Conservation (phyloP, 1,140 invertebrate species). For the Lysiphlebus fabarum region DNA sequence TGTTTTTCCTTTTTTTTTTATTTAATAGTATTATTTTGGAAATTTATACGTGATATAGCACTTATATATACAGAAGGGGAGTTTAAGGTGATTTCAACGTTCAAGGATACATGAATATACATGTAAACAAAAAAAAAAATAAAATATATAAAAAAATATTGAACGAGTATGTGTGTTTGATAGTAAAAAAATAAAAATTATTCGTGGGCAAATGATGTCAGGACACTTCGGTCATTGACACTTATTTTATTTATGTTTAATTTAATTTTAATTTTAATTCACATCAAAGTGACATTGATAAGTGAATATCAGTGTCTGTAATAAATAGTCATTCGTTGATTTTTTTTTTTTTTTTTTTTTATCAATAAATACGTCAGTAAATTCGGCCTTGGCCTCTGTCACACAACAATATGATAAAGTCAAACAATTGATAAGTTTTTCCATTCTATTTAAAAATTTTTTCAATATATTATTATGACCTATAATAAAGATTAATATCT, state of each 20-base stretch:
- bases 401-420: slow-evolving; percentile 33
- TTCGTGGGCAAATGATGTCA: slow-evolving; percentile 1
- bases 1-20: neutral
- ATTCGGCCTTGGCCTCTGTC: slow-evolving; percentile 39
- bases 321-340: too few relatives aligned
- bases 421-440: slow-evolving; percentile 33
- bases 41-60: too few relatives aligned
- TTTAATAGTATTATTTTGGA: too few relatives aligned
- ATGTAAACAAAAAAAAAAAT: neutral
- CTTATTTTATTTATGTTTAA: neutral
- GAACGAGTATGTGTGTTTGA: neutral
- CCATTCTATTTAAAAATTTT: slow-evolving; percentile 14
- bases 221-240: slow-evolving; percentile 21
- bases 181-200: too few relatives aligned
- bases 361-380: slow-evolving; percentile 28
- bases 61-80: neutral
- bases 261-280: neutral
- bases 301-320: too few relatives aligned
- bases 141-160: too few relatives aligned
- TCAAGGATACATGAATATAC: slow-evolving; percentile 2
- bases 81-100: slow-evolving; percentile 2
- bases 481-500: slow-evolving; percentile 21
- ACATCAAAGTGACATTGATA: too few relatives aligned
- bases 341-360: too few relatives aligned
- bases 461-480: slow-evolving; percentile 19